Percentiles rank a stretch among this genome's conserved stretches.
phyloP scores from a whole-genome alignment of 2,888 invertebrate genomes.

The Apotomis capreana region DNA sequence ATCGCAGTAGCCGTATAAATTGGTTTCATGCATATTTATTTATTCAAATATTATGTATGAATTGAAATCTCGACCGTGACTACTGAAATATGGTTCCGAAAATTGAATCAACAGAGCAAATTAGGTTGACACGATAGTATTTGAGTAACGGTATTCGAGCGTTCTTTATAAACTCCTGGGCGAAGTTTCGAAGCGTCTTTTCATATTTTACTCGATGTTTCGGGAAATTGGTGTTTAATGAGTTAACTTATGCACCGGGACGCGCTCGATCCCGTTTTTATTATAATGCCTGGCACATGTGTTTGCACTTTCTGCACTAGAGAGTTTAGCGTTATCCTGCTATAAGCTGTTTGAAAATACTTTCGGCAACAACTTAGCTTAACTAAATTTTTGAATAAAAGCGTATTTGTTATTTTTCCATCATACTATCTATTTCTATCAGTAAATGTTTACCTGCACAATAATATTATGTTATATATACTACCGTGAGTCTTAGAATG shows the following conservation, averaged over 20 bases:
- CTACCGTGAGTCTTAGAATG: too few relatives aligned
- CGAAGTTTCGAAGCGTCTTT: slow-evolving; percentile 55
- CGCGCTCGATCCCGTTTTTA: slow-evolving; percentile 54
- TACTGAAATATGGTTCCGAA: slow-evolving; percentile 78
- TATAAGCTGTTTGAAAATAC: not conserved
- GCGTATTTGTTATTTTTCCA: too few relatives aligned
- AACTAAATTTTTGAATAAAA: too few relatives aligned
- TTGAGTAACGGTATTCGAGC: slow-evolving; percentile 56
- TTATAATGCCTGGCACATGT: slow-evolving; percentile 36
- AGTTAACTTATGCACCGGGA: slow-evolving; percentile 62
- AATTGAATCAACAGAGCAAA: slow-evolving; percentile 77
- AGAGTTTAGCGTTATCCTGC: slow-evolving; percentile 7
- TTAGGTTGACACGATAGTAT: slow-evolving; percentile 65
- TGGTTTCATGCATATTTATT: slow-evolving; percentile 84
- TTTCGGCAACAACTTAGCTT: not conserved
- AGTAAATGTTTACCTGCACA: too few relatives aligned
- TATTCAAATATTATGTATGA: slow-evolving; percentile 82
- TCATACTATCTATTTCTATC: too few relatives aligned
- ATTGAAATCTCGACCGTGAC: slow-evolving; percentile 79
- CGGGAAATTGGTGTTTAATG: slow-evolving; percentile 65
- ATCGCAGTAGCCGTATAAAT: slow-evolving; percentile 72
- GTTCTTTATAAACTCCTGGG: slow-evolving; percentile 56
- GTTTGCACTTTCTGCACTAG: slow-evolving; percentile 14
- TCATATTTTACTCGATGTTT: slow-evolving; percentile 62
- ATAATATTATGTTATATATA: too few relatives aligned